Evolutionary conservation across 2,113 vertebrate genomes (phyloP).

Genomic region (Turdus rufiventris): DNA sequence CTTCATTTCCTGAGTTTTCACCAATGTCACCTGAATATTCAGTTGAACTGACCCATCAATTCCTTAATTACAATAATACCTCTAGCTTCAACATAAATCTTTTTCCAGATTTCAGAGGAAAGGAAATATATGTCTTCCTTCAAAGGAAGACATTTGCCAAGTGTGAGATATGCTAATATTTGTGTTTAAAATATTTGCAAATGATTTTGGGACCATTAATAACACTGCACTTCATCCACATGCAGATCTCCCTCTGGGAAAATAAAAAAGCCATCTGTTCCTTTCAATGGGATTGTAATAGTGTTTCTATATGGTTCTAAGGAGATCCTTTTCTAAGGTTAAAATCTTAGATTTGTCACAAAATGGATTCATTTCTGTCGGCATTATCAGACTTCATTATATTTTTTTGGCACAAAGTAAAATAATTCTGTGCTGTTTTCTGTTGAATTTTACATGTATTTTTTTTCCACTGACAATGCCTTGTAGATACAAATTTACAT

Average conservation of each 20-base stretch:
- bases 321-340: background rate
- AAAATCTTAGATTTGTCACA: conserved; percentile 22
- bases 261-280: conserved; percentile 10
- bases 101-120: background rate
- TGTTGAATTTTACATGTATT: background rate
- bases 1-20: background rate
- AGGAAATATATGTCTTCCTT: background rate
- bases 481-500: background rate
- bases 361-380: conserved; percentile 13
- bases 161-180: background rate
- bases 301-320: background rate
- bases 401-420: conserved; percentile 5
- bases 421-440: background rate
- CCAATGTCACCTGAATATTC: background rate
- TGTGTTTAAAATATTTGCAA: conserved; percentile 39
- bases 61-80: background rate
- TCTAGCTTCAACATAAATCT: background rate
- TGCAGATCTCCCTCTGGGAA: background rate
- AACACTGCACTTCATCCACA: conserved; percentile 4
- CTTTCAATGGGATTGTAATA: background rate
- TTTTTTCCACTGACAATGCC: background rate
- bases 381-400: conserved; percentile 7
- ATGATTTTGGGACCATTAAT: conserved; percentile 23
- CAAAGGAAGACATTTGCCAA: background rate
- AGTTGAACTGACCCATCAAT: background rate